Conservation (phyloP, 2,888 invertebrate genomes). For the Fragum fragum region DNA sequence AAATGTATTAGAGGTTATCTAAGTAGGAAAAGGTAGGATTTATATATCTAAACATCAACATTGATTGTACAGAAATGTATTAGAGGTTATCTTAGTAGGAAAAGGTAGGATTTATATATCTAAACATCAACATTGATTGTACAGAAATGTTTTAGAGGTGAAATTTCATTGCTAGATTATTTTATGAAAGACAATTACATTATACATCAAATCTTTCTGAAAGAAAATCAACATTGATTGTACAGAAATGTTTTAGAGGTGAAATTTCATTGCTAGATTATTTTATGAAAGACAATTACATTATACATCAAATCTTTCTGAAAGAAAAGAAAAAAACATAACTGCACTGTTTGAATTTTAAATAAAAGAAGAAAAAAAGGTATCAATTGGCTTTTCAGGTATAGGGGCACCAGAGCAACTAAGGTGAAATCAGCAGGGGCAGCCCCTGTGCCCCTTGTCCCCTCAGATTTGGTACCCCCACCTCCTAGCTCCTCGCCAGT, state of each 20-base stretch:
- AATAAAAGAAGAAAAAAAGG: too few species aligned
- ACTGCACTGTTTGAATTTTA: too few species aligned
- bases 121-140: constrained; percentile 83
- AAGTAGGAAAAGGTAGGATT: background rate
- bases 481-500: constrained; percentile 72
- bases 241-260: constrained; percentile 84
- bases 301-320: too few species aligned
- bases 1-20: background rate
- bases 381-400: too few species aligned
- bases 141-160: constrained; percentile 83
- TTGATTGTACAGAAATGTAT: constrained; percentile 84
- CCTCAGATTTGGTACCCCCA: constrained; percentile 67
- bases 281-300: constrained; percentile 75
- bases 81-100: constrained; percentile 81
- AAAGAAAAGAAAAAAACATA: too few species aligned
- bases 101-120: constrained; percentile 63
- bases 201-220: too few species aligned
- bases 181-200: constrained; percentile 75
- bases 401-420: background rate
- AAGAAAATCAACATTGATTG: constrained; percentile 84
- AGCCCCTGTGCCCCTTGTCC: constrained; percentile 51
- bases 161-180: too few species aligned
- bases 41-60: constrained; percentile 80
- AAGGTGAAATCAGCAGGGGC: constrained; percentile 52
- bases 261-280: too few species aligned